These are phyloP conservation scores for Gymnocephalus cernua DNA, from an alignment of 2,113 vertebrate genomes.

Conservation along the genomic window DNA sequence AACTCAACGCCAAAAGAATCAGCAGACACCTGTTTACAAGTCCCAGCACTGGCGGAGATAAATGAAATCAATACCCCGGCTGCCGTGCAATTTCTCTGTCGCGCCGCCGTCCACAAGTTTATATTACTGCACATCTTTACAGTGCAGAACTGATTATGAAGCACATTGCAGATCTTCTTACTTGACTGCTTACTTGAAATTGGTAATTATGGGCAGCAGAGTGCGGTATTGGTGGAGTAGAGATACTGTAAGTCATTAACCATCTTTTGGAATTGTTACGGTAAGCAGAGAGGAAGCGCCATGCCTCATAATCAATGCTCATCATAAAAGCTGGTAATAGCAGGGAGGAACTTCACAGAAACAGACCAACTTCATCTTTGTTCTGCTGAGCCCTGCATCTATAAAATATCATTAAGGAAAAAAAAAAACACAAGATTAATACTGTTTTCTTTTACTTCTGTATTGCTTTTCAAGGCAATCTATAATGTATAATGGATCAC, in stretches of 20 bases:
- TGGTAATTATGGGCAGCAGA: conserved; percentile 52
- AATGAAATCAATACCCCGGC: conserved; percentile 70
- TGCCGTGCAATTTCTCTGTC: conserved; percentile 41
- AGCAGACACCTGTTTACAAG: conserved; percentile 72
- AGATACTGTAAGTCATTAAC: conserved; percentile 52
- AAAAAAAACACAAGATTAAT: background rate
- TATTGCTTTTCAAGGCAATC: background rate
- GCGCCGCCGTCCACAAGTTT: conserved; percentile 35
- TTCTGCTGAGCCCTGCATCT: background rate
- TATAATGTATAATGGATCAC: background rate
- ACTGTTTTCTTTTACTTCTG: background rate
- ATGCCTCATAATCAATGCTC: conserved; percentile 46
- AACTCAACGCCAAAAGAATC: conserved; percentile 39
- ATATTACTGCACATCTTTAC: conserved; percentile 32
- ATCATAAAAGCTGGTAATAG: conserved; percentile 54
- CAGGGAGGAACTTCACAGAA: conserved; percentile 35
- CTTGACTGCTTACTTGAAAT: conserved; percentile 58
- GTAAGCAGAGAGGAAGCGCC: conserved; percentile 61
- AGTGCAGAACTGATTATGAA: conserved; percentile 50
- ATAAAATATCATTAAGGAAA: background rate
- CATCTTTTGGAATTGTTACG: conserved; percentile 48
- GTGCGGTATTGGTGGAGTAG: conserved; percentile 50
- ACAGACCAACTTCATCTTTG: background rate
- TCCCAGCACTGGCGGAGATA: conserved; percentile 45
- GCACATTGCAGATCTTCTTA: conserved; percentile 58